A percentile compares a stretch with the other conserved stretches of the same genome.
phyloP scores from a whole-genome alignment of 2,113 vertebrate genomes.

The Triplophysa siluroides region DNA sequence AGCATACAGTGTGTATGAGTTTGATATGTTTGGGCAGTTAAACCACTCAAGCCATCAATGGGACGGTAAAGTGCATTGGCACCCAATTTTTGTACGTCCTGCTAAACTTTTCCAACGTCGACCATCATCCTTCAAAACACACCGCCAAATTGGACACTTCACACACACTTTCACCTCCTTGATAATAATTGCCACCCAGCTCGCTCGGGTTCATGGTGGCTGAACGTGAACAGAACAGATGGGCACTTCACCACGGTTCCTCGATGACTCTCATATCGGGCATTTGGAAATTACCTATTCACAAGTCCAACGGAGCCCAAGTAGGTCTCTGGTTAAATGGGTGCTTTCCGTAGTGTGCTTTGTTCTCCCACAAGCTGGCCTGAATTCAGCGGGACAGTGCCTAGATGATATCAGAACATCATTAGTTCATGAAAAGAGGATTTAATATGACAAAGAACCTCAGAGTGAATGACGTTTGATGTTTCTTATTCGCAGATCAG shows the following conservation, averaged over 20 bases:
- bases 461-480: constrained; percentile 8
- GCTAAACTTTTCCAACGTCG: constrained; percentile 47
- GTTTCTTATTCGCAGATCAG: constrained; percentile 1
- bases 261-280: constrained; percentile 22
- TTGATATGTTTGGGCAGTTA: not conserved
- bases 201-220: constrained; percentile 49
- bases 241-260: constrained; percentile 48
- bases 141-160: constrained; percentile 51
- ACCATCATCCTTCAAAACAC: constrained; percentile 43
- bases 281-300: constrained; percentile 47
- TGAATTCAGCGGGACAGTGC: constrained; percentile 13
- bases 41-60: constrained; percentile 28
- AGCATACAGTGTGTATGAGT: constrained; percentile 15
- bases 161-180: constrained; percentile 56
- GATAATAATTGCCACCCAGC: constrained; percentile 55
- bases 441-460: constrained; percentile 2
- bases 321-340: constrained; percentile 46
- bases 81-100: constrained; percentile 44
- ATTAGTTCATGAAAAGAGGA: constrained; percentile 19
- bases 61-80: constrained; percentile 15
- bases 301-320: constrained; percentile 36
- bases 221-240: constrained; percentile 50
- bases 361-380: constrained; percentile 27
- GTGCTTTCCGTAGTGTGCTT: constrained; percentile 22
- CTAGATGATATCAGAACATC: constrained; percentile 24